Base-by-base conservation (phyloP, 30 jellyfish, hydroid and myxozoan species). In the Hydractinia echinata region DNA sequence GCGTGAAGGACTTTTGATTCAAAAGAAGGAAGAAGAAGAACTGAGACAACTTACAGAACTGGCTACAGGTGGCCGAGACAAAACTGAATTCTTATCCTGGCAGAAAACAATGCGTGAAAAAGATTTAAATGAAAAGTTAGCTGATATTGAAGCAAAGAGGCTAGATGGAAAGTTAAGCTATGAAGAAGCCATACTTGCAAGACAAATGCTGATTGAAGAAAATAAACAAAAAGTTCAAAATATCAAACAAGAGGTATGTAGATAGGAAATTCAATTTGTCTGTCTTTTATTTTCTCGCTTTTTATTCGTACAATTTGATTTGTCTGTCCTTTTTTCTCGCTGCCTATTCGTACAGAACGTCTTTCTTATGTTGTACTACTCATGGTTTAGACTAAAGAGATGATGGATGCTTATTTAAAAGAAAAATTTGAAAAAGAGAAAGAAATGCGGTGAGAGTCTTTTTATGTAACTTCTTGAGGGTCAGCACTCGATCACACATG, bases 181-280 rank as follows among this genome's bases (percentile, higher is more conserved):
- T 58, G 97, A 90, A 73, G 97, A 90, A 79, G 97, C 97, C 10
- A 90, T 90, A 39, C 91, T 83, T 39, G 95, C 96, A 10, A 55
- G 97, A 53, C 91, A 86, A 72, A 73, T 70, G 20, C 81, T 90
- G 52, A 86, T 85, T 18, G 80, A 90, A 67, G 92, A 85, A 66
- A 90, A 90, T 55, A 70, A 86, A 81, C 89, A 90, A 54, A 85
- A 62, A 61, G 97, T 90, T 18, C 61, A 82, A 50, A 94, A 86
- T 53, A 90, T 90, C 16, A 90, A 90, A 72, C 70, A 77, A 60
- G 97, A 90, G 97, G 97, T 90, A 53, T n/a, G 6, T 16, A 58
- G 1, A 13, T 13, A 58, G 69, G 19, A 2, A 16, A 11, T 58
- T 58, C 69, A n/a, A n/a, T n/a, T n/a, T n/a, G n/a, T n/a, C n/a